Conservation (phyloP, 2,113 vertebrate species). For the Vulpes lagopus region DNA sequence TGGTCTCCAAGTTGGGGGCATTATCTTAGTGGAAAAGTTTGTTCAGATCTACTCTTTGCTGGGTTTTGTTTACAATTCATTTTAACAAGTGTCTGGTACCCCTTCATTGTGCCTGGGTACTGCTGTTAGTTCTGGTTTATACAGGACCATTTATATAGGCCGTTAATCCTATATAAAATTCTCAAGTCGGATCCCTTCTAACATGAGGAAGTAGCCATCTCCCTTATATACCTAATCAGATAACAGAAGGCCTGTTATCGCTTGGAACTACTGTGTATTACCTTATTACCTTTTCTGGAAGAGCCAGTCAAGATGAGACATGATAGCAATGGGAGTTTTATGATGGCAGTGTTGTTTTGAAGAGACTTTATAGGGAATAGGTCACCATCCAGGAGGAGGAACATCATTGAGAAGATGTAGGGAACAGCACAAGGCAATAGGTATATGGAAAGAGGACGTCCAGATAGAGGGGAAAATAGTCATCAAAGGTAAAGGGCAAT, state of each 20-base stretch:
- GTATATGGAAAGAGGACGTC: neutral
- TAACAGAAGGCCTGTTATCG: neutral
- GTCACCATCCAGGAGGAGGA: neutral
- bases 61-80: conserved; percentile 5
- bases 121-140: neutral
- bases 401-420: neutral
- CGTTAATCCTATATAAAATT: neutral
- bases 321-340: neutral
- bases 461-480: neutral
- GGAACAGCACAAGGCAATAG: neutral
- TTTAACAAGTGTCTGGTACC: neutral
- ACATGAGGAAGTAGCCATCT: neutral
- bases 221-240: neutral
- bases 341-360: neutral
- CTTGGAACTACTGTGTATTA: neutral
- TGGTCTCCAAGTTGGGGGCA: neutral
- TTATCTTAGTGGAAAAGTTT: conserved; percentile 11
- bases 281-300: neutral
- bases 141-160: neutral
- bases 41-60: neutral
- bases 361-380: neutral
- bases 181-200: neutral
- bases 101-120: neutral
- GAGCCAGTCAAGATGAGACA: neutral
- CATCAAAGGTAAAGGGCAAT: neutral